These are phyloP conservation scores for Pituophis catenifer DNA, from an alignment of 2,113 vertebrate genomes.

Conservation along the genomic window DNA sequence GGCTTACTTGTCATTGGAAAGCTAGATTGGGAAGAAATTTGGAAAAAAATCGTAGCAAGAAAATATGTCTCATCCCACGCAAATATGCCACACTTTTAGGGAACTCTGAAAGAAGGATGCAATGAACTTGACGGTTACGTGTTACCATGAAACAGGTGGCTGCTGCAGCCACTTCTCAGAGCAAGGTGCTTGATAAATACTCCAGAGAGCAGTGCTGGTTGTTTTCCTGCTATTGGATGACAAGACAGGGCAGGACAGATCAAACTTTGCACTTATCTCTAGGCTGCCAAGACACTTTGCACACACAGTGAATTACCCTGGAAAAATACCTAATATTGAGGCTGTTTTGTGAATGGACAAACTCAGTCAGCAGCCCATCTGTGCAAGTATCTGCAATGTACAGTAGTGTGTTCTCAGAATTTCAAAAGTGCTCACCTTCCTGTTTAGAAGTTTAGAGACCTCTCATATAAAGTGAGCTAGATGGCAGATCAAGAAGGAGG, in stretches of 20 bases:
- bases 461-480: neutral
- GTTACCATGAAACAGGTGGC: neutral
- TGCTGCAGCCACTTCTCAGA: neutral
- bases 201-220: neutral
- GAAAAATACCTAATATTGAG: neutral
- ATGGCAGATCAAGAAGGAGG: neutral
- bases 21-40: neutral
- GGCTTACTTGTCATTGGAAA: neutral
- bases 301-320: neutral
- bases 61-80: neutral
- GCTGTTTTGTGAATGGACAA: neutral
- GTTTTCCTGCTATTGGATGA: neutral
- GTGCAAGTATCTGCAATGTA: neutral
- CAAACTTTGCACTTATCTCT: neutral
- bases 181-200: neutral
- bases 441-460: neutral
- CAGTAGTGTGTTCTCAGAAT: neutral
- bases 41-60: neutral
- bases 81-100: neutral
- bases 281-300: neutral
- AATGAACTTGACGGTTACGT: neutral
- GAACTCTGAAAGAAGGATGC: neutral
- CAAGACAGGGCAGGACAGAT: neutral
- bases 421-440: neutral
- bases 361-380: neutral